Conservation (phyloP, 2,888 invertebrate species). For the Allolobophora icterica region DNA sequence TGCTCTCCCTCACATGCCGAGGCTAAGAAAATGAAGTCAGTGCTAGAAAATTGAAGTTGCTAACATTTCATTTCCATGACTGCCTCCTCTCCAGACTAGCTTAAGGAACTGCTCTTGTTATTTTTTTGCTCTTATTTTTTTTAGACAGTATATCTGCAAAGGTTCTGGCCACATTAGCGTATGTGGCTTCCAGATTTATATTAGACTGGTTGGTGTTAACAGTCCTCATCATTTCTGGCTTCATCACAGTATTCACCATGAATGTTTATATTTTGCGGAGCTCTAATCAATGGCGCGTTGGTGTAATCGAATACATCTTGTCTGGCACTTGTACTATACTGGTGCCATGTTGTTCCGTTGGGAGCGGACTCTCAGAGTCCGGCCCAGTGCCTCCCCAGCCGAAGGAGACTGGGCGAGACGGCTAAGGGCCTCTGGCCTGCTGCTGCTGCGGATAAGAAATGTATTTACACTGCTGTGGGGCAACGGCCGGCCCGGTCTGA, state of each 20-base stretch:
- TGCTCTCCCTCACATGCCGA: too few relatives aligned
- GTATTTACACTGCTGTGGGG: background rate
- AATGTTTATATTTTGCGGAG: background rate
- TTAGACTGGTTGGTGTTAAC: background rate
- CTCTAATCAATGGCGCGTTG: background rate
- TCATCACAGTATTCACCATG: background rate
- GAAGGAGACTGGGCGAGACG: background rate
- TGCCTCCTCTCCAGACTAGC: too few relatives aligned
- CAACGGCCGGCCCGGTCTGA: too few relatives aligned
- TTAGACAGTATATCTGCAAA: too few relatives aligned
- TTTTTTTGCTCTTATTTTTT: too few relatives aligned
- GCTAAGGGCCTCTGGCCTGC: background rate
- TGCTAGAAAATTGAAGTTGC: too few relatives aligned
- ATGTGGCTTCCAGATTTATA: background rate
- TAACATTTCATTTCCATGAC: too few relatives aligned
- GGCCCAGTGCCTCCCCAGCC: background rate
- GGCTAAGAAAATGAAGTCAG: too few relatives aligned
- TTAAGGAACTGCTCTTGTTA: too few relatives aligned
- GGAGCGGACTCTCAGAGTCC: background rate
- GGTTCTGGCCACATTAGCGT: background rate
- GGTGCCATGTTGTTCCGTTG: background rate
- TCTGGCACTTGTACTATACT: background rate
- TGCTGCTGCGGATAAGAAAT: background rate
- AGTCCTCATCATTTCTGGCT: background rate
- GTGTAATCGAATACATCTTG: conserved; percentile 17